phyloP scores from a whole-genome alignment of 2,797 vertebrate genomes.

The Sebastes matsubarae region DNA sequence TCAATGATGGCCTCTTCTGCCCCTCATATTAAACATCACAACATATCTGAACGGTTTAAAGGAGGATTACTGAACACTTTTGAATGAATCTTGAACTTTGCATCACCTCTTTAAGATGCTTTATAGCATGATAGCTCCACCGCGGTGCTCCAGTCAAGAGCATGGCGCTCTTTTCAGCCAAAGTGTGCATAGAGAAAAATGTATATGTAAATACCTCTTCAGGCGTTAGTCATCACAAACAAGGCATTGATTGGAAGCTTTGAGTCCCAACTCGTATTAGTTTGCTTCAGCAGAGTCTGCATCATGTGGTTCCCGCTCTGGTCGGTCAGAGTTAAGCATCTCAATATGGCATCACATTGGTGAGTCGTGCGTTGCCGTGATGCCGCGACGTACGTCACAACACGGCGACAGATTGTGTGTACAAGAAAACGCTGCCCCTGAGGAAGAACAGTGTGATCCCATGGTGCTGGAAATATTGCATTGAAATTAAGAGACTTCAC shows the following conservation, averaged over 20 bases:
- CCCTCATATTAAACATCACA: not conserved
- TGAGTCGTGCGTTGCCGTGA: not conserved
- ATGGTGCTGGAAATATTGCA: constrained; percentile 48
- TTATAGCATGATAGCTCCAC: not conserved
- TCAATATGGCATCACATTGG: not conserved
- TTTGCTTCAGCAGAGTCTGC: not conserved
- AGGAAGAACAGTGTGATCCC: constrained; percentile 47
- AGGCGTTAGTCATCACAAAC: not conserved
- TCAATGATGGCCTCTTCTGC: not conserved
- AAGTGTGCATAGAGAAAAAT: not conserved
- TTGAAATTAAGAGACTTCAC: constrained; percentile 58
- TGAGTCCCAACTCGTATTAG: not conserved
- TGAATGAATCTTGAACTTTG: not conserved
- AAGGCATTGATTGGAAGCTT: not conserved
- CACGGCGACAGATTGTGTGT: constrained; percentile 51
- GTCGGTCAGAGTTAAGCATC: not conserved
- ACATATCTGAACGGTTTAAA: not conserved
- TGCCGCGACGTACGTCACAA: constrained; percentile 17
- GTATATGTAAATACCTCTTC: not conserved
- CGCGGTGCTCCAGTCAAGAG: not conserved
- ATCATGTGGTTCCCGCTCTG: not conserved
- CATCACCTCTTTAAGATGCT: too few species aligned
- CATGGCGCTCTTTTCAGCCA: not conserved
- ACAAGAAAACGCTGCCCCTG: constrained; percentile 42
- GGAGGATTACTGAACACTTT: not conserved